These are phyloP conservation scores for Apamea anceps DNA, from an alignment of 2,888 invertebrate species.

Conservation along the genomic window DNA sequence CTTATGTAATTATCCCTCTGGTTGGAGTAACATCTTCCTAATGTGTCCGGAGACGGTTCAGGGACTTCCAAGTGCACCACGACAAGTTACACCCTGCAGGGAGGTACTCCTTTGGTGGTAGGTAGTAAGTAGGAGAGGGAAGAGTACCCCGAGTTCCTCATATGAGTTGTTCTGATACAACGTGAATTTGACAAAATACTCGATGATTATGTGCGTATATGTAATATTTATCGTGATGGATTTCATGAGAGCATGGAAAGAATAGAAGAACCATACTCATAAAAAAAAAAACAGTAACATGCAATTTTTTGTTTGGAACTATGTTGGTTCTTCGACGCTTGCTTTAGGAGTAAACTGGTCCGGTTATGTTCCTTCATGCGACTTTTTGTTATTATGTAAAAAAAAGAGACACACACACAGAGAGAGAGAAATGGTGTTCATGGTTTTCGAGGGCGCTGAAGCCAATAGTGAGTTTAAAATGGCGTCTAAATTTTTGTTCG, in stretches of 20 bases:
- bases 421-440: neutral
- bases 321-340: neutral
- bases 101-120: neutral
- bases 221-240: conserved; percentile 11
- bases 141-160: neutral
- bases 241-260: conserved; percentile 13
- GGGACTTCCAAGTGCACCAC: neutral
- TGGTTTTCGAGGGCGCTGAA: neutral
- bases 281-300: neutral
- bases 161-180: conserved; percentile 18
- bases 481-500: neutral
- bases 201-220: conserved; percentile 5
- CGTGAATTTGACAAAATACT: conserved; percentile 24
- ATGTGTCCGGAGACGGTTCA: neutral
- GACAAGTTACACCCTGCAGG: neutral
- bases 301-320: neutral
- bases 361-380: neutral
- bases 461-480: neutral
- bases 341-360: neutral
- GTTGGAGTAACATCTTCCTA: neutral
- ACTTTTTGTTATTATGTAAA: neutral
- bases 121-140: neutral
- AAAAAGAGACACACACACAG: neutral
- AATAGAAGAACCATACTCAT: neutral
- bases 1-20: no score